A percentile compares a stretch with the other conserved stretches of the same genome.
These are phyloP conservation scores for Rhodinocichla rosea DNA, from an alignment of 2,113 vertebrate species.

Conservation along the genomic window DNA sequence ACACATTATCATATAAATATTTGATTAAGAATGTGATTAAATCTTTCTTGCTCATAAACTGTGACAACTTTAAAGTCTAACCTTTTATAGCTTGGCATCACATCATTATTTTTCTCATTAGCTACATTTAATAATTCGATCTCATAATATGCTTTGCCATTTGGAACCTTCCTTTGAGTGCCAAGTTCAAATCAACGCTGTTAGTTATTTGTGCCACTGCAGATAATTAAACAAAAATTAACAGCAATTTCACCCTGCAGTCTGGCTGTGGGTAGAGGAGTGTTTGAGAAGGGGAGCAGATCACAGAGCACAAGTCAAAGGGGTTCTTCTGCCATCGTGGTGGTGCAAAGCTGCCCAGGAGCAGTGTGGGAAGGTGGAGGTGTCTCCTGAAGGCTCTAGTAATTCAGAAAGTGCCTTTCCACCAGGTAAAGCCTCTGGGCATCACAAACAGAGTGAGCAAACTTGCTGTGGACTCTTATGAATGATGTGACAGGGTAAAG, in stretches of 20 bases:
- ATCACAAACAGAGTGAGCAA: fast-evolving
- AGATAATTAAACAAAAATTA: conserved; percentile 72
- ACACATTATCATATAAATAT: conserved; percentile 71
- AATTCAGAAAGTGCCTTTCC: not conserved
- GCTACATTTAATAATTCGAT: conserved; percentile 60
- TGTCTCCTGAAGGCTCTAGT: not conserved
- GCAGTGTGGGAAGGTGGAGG: not conserved
- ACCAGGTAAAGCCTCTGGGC: not conserved
- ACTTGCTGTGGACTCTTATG: not conserved
- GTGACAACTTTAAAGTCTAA: conserved; percentile 69
- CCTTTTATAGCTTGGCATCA: conserved; percentile 63
- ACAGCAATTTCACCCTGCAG: conserved; percentile 60
- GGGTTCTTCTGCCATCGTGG: not conserved
- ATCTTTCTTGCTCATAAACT: conserved; percentile 67
- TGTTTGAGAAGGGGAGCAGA: not conserved
- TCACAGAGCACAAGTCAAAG: not conserved
- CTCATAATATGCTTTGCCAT: conserved; percentile 65
- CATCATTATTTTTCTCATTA: conserved; percentile 72
- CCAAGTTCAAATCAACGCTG: conserved; percentile 69
- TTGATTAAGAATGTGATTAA: conserved; percentile 70
- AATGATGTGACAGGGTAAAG: not conserved
- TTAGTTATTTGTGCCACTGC: conserved; percentile 67
- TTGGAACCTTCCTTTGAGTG: conserved; percentile 62
- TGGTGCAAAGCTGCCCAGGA: not conserved
- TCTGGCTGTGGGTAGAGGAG: not conserved